Base-by-base conservation (phyloP, 2,797 vertebrate species). In the Mormyrops boulengeri region DNA sequence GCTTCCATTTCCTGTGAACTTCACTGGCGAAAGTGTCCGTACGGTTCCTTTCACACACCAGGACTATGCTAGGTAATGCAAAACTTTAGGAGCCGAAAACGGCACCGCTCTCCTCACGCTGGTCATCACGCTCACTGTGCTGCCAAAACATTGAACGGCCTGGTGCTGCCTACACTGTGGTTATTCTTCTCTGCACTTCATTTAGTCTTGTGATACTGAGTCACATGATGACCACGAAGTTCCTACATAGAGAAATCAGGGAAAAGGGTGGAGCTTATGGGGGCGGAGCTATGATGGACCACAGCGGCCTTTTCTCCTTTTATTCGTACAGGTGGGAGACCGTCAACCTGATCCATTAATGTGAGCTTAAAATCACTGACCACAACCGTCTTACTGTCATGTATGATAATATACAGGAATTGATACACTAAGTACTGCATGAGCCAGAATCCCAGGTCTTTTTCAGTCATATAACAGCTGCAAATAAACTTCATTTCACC, bases 211-310 rank as follows among this genome's bases (percentile, higher is more conserved):
- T 94, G 91, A 90, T 99, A 91, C 96, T 99, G 6, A 97, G 96
- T 9, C 95, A 93, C 34, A 92, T 99, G 95, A 97, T 99, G 97
- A 97, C 97, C 0, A 95, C 97, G 0, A 99, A 99, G 88, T 99
- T 96, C 91, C 95, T 99, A 0, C 99, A 99, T 0, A 95, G 95
- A 2, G 98, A 99, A 95, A 98, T 99, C 91, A 92, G 98, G 90
- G 99, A 99, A 91, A 99, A 99, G 91, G 98, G 99, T 0, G 99
- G 99, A 1, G 98, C 99, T 2, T 99, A 99, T 0, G 97, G 98
- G 0, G 98, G 98, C 11, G 98, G 97, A 0, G 98, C 98, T 55
- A 96, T 93, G 88, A 95, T 98, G 89, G 94, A 95, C 90, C 95
- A 92, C 2, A 95, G 92, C 0, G 98, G 98, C 0, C 92, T 99